Evolutionary conservation across 2,113 vertebrate genomes (phyloP).

Genomic region (Erinaceus europaeus): DNA sequence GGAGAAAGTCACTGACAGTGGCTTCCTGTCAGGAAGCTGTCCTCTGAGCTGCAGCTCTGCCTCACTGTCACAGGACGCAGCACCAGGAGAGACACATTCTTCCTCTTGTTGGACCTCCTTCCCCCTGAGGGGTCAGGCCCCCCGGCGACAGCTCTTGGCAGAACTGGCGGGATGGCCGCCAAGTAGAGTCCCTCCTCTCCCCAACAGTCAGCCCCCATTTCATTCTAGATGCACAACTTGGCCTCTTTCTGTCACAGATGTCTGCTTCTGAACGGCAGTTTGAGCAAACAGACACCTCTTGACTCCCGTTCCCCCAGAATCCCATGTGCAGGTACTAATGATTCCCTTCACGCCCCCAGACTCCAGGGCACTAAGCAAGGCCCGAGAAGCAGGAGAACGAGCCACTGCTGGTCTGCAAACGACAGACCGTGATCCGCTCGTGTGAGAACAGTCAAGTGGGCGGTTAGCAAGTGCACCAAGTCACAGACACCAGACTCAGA

Average conservation of each 20-base stretch:
- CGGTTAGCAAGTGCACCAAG: background rate
- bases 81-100: background rate
- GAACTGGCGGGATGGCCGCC: conserved; percentile 7
- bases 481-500: background rate
- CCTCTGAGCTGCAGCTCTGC: background rate
- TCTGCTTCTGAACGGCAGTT: background rate
- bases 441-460: background rate
- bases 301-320: no score
- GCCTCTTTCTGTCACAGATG: conserved; percentile 48
- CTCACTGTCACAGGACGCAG: background rate
- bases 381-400: background rate
- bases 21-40: conserved; percentile 11
- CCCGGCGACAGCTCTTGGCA: background rate
- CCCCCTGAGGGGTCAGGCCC: background rate
- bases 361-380: background rate
- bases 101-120: conserved; percentile 2
- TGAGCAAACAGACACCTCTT: background rate
- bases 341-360: background rate
- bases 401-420: background rate
- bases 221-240: background rate
- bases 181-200: conserved; percentile 33
- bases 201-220: conserved; percentile 15
- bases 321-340: no score
- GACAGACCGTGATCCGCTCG: background rate
- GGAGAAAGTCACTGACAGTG: conserved; percentile 1